These are phyloP conservation scores for Clarias macrocephalus DNA, from an alignment of 2,113 vertebrate species.

Conservation along the genomic window DNA sequence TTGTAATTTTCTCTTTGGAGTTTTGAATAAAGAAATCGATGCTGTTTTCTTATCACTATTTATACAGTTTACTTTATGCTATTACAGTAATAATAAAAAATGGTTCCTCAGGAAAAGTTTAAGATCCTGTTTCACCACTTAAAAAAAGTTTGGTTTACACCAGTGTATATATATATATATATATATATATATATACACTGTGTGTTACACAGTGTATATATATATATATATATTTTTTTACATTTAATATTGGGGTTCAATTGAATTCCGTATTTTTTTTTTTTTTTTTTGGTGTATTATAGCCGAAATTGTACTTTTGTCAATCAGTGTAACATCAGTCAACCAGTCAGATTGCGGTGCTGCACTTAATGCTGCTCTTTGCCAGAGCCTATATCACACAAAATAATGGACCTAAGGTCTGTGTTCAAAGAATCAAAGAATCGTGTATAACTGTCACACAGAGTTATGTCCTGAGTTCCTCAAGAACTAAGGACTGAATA, in stretches of 20 bases:
- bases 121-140: not conserved
- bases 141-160: too few relatives aligned
- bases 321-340: not conserved
- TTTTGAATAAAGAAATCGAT: not conserved
- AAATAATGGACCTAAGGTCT: not conserved
- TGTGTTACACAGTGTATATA: too few relatives aligned
- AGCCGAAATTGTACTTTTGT: not conserved
- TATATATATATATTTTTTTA: not conserved
- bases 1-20: not conserved
- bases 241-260: not conserved
- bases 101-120: not conserved
- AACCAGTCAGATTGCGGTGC: not conserved
- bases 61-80: not conserved
- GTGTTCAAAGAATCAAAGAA: not conserved
- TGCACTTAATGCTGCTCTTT: not conserved
- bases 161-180: too few relatives aligned
- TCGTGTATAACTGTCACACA: not conserved
- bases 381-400: not conserved
- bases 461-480: not conserved
- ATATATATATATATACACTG: too few relatives aligned
- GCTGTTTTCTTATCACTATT: not conserved
- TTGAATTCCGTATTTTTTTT: not conserved
- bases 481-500: not conserved
- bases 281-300: not conserved
- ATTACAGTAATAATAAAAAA: not conserved